These are phyloP conservation scores for Prinia subflava DNA, from an alignment of 2,113 vertebrate species.

Conservation along the genomic window DNA sequence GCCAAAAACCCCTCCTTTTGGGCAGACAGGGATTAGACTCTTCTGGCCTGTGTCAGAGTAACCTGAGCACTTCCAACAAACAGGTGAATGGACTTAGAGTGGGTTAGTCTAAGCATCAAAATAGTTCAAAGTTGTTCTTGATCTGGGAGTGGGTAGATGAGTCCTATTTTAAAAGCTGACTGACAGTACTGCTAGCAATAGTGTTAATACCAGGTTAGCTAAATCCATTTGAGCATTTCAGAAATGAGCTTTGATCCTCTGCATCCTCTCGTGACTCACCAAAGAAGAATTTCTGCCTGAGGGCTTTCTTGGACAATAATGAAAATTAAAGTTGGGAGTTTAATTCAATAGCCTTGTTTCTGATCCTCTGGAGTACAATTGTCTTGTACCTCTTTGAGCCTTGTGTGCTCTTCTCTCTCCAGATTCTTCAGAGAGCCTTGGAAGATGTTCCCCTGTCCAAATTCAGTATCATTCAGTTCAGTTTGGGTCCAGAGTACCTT, in stretches of 20 bases:
- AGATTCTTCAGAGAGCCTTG: constrained; percentile 80
- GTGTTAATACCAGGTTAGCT: neutral
- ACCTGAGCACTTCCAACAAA: constrained; percentile 75
- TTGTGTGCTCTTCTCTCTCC: neutral
- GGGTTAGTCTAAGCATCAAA: constrained; percentile 19
- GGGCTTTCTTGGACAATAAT: neutral
- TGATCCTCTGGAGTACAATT: neutral
- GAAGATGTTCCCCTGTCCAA: constrained; percentile 66
- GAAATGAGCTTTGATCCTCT: constrained; percentile 51
- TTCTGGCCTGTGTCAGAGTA: constrained; percentile 68
- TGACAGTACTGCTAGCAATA: neutral
- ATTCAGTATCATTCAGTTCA: constrained; percentile 80
- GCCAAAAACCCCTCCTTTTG: constrained; percentile 72
- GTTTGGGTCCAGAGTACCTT: constrained; percentile 51
- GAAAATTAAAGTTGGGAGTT: neutral
- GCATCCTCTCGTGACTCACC: constrained; percentile 4
- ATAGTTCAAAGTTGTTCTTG: constrained; percentile 2
- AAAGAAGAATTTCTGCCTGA: constrained; percentile 1
- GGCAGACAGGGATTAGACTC: constrained; percentile 53
- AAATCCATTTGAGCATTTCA: neutral
- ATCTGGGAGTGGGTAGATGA: constrained; percentile 13
- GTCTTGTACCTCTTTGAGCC: neutral
- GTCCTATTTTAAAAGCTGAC: neutral
- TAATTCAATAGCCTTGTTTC: neutral
- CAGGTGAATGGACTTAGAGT: constrained; percentile 73